Evolutionary conservation across 2,113 vertebrate genomes (phyloP).

Genomic region (Proterorhinus semilunaris): DNA sequence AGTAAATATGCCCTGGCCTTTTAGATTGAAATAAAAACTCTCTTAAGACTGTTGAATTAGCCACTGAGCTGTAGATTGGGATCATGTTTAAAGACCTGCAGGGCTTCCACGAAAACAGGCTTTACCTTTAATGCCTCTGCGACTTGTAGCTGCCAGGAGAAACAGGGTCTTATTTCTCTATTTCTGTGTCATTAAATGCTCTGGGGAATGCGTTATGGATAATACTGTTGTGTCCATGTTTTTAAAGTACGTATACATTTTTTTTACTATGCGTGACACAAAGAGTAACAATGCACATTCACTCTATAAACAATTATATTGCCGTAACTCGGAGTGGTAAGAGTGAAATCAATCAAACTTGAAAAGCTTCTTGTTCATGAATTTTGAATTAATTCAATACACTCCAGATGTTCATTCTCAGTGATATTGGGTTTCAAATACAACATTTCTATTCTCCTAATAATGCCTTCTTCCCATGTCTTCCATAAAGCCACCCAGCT

Average conservation of each 20-base stretch:
- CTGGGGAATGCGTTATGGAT: background rate
- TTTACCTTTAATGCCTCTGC: slow-evolving; percentile 33
- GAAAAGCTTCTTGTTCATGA: too few relatives aligned
- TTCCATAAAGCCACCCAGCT: slow-evolving; percentile 11
- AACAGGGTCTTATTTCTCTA: background rate
- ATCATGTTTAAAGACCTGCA: slow-evolving; percentile 33
- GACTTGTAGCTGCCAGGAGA: slow-evolving; percentile 12
- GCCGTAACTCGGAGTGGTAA: too few relatives aligned
- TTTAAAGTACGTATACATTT: too few relatives aligned
- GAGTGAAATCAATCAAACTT: too few relatives aligned
- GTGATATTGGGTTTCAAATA: background rate
- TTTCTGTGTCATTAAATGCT: background rate
- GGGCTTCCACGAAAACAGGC: slow-evolving; percentile 24
- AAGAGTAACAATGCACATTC: too few relatives aligned
- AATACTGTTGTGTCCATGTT: too few relatives aligned
- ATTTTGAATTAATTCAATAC: too few relatives aligned
- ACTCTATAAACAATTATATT: too few relatives aligned
- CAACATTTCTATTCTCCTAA: background rate
- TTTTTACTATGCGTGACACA: too few relatives aligned
- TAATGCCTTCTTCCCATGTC: slow-evolving; percentile 2
- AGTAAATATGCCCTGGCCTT: slow-evolving; percentile 20
- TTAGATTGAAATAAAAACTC: slow-evolving; percentile 13
- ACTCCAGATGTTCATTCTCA: background rate
- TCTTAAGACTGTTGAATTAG: slow-evolving; percentile 33
- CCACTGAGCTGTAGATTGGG: slow-evolving; percentile 4